Evolutionary conservation across 2,797 vertebrate species (phyloP).

Genomic region (Rhynchotus rufescens): DNA sequence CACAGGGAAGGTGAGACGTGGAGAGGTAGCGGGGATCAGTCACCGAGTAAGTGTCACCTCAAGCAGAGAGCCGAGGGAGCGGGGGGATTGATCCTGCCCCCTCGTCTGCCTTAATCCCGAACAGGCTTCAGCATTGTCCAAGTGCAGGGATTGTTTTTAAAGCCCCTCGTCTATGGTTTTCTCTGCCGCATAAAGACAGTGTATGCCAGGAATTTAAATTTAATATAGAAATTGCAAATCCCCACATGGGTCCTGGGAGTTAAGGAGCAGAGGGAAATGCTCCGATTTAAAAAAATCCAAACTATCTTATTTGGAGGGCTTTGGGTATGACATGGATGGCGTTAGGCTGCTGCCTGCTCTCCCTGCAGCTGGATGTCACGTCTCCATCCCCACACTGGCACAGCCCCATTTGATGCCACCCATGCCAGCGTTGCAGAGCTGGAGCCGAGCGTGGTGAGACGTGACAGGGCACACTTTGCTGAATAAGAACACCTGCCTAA

Average conservation of each 20-base stretch:
- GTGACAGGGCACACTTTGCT: constrained; percentile 48
- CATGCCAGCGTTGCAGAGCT: constrained; percentile 47
- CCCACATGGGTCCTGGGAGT: neutral
- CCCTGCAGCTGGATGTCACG: neutral
- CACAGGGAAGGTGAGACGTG: neutral
- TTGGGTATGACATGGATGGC: neutral
- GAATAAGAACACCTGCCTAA: constrained; percentile 52
- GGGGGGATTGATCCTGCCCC: neutral
- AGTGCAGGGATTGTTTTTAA: neutral
- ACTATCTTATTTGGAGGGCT: neutral
- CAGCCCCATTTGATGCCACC: constrained; percentile 51
- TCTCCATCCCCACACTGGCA: constrained; percentile 54
- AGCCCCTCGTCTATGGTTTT: neutral
- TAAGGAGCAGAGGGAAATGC: neutral
- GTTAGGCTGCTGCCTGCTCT: constrained; percentile 11
- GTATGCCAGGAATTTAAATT: neutral
- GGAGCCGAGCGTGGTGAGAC: constrained; percentile 60
- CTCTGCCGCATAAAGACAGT: neutral
- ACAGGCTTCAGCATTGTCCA: neutral
- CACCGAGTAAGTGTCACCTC: neutral
- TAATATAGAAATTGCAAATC: neutral
- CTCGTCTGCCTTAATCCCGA: neutral
- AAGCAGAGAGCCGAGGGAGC: neutral
- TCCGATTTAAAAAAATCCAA: neutral
- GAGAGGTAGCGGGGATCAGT: neutral